Conservation (phyloP, 2,888 invertebrate species). For the Disparrhopalites patrizii region DNA sequence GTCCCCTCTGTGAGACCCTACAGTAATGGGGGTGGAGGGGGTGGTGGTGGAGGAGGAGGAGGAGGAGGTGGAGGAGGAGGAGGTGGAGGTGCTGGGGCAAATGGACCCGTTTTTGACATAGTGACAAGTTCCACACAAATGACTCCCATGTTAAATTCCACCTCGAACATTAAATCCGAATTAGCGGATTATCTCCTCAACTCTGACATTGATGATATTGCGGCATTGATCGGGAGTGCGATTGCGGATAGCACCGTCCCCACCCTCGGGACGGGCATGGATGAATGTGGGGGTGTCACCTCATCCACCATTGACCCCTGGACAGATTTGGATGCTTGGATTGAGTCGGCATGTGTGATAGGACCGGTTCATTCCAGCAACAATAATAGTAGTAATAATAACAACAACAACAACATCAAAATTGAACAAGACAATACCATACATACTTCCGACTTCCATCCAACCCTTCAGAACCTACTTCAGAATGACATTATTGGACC, state of each 20-base stretch:
- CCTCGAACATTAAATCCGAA: constrained; percentile 44
- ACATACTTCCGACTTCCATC: constrained; percentile 41
- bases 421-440: constrained; percentile 46
- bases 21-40: background rate
- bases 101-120: constrained; percentile 36
- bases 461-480: constrained; percentile 27
- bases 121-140: constrained; percentile 38
- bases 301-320: constrained; percentile 60
- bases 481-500: constrained; percentile 32
- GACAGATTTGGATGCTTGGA: constrained; percentile 86
- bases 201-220: constrained; percentile 51
- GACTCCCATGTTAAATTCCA: constrained; percentile 39
- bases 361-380: constrained; percentile 19
- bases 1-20: constrained; percentile 30
- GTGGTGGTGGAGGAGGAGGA: constrained; percentile 41
- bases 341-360: constrained; percentile 65
- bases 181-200: constrained; percentile 47
- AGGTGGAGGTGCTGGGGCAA: constrained; percentile 8
- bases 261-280: constrained; percentile 62
- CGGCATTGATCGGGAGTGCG: constrained; percentile 63
- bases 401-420: constrained; percentile 20
- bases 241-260: constrained; percentile 84
- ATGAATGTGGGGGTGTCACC: constrained; percentile 51
- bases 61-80: constrained; percentile 27
- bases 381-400: constrained; percentile 17